phyloP scores from a whole-genome alignment of 2,113 vertebrate species.

The Tyrannus savana region DNA sequence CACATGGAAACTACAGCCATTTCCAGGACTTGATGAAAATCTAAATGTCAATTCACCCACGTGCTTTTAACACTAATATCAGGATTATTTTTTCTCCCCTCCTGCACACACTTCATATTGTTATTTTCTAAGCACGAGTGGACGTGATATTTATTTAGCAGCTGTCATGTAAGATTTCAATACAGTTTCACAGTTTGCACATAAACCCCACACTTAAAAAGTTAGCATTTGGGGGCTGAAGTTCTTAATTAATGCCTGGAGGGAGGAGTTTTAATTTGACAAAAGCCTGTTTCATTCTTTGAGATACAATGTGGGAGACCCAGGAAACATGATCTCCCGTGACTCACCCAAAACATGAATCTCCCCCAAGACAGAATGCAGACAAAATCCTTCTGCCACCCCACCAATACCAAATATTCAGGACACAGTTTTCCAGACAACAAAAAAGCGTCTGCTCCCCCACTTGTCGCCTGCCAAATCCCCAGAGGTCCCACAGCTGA shows the following conservation, averaged over 20 bases:
- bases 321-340: not conserved
- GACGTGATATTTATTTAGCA: not conserved
- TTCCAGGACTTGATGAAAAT: not conserved
- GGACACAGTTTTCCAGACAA: not conserved
- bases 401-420: not conserved
- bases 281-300: not conserved
- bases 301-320: not conserved
- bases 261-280: not conserved
- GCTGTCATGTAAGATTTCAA: not conserved
- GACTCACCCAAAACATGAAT: fast-evolving
- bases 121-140: not conserved
- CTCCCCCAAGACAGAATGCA: not conserved
- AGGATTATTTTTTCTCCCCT: not conserved
- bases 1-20: not conserved
- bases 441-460: not conserved
- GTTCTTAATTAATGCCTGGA: not conserved
- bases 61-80: not conserved
- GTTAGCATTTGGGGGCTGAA: not conserved
- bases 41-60: not conserved
- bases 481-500: not conserved
- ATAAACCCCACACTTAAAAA: not conserved
- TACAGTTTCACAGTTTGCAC: not conserved
- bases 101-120: not conserved
- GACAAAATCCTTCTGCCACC: not conserved
- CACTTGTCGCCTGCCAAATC: not conserved